These are phyloP conservation scores for Nasonia longicornis DNA, from an alignment of 1,140 invertebrate genomes.

Conservation along the genomic window DNA sequence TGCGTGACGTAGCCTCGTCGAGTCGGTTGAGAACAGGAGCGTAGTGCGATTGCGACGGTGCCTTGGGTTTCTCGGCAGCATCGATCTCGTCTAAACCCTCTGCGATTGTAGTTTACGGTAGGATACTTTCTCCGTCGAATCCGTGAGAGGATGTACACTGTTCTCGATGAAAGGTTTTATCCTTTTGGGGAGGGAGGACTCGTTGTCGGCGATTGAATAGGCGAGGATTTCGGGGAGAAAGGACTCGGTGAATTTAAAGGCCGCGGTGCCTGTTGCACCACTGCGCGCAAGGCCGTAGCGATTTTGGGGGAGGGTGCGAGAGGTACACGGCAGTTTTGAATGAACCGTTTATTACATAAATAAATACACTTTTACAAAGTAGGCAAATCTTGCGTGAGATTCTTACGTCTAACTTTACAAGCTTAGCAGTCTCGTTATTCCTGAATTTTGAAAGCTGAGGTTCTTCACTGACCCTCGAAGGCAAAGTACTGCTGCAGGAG, in stretches of 20 bases:
- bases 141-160: too few species aligned
- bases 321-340: neutral
- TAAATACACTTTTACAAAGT: constrained; percentile 13
- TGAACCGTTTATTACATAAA: constrained; percentile 17
- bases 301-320: neutral
- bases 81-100: neutral
- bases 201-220: neutral
- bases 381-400: neutral
- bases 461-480: constrained; percentile 5
- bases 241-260: neutral
- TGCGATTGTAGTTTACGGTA: too few species aligned
- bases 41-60: neutral
- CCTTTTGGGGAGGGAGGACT: neutral
- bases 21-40: neutral
- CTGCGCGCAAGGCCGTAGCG: neutral
- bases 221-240: neutral
- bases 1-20: neutral
- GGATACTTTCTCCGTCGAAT: too few species aligned
- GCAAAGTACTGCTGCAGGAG: constrained; percentile 79
- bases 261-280: neutral
- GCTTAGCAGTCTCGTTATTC: constrained; percentile 4
- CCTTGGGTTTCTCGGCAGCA: neutral
- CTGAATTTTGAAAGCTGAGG: neutral
- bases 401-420: constrained; percentile 1
- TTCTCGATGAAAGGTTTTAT: too few species aligned